Evolutionary conservation across 2,797 vertebrate species (phyloP).

Genomic region (Leucoraja ocellata): DNA sequence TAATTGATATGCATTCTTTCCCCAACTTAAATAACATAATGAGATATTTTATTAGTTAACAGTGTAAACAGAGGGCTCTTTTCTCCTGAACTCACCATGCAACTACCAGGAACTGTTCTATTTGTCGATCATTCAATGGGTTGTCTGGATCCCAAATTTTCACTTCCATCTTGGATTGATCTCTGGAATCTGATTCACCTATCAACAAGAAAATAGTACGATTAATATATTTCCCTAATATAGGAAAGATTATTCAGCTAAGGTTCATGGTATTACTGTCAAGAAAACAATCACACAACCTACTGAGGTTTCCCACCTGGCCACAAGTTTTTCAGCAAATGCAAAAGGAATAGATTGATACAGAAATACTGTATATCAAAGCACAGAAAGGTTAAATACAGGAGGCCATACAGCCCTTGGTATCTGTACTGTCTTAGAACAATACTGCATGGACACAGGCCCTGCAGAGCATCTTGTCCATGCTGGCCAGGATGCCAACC

Average conservation of each 20-base stretch:
- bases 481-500: no score
- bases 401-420: no score
- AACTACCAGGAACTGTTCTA: constrained; percentile 96
- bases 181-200: constrained; percentile 87
- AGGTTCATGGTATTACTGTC: background rate
- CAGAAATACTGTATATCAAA: background rate
- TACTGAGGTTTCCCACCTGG: background rate
- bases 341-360: background rate
- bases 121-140: constrained; percentile 88
- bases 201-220: constrained; percentile 38
- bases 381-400: no score
- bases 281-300: background rate
- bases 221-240: background rate
- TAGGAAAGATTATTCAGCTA: background rate
- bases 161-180: constrained; percentile 90
- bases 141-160: constrained; percentile 96
- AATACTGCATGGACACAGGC: no score
- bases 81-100: constrained; percentile 74
- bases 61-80: background rate
- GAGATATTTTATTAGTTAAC: background rate
- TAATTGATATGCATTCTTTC: background rate
- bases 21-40: background rate
- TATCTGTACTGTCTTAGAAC: no score
- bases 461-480: no score
- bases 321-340: background rate